Conservation (phyloP, 2,888 invertebrate species). For the Chymomyza amoena region DNA sequence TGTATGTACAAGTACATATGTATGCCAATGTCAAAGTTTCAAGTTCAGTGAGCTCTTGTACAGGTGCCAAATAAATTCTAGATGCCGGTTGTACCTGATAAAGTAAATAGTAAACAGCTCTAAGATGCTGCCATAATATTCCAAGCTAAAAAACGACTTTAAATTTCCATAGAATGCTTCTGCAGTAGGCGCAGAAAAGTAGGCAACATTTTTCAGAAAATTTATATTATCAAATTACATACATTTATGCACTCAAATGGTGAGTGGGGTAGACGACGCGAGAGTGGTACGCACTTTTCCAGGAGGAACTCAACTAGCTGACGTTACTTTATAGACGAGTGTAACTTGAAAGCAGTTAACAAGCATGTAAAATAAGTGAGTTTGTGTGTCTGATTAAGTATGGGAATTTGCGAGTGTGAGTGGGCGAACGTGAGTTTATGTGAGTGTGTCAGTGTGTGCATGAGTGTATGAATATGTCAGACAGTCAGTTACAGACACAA, state of each 20-base stretch:
- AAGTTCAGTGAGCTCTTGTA: neutral
- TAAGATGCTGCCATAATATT: neutral
- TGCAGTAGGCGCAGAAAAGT: neutral
- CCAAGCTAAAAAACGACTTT: neutral
- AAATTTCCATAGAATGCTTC: neutral
- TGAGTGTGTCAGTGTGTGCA: neutral
- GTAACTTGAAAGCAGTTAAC: neutral
- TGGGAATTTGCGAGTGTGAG: neutral
- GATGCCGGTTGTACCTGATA: neutral
- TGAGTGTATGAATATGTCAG: neutral
- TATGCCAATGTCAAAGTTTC: neutral
- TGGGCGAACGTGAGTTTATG: neutral
- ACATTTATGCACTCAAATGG: neutral
- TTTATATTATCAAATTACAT: neutral
- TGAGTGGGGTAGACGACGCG: neutral
- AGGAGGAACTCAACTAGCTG: neutral
- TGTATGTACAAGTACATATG: neutral
- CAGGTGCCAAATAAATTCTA: neutral
- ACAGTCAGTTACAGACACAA: neutral
- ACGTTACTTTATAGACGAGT: neutral
- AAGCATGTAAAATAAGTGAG: neutral
- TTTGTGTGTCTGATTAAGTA: neutral
- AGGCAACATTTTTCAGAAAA: neutral
- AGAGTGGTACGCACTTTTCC: neutral
- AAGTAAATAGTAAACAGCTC: neutral